Conservation (phyloP, 2,113 vertebrate species). For the Bubo scandiacus region DNA sequence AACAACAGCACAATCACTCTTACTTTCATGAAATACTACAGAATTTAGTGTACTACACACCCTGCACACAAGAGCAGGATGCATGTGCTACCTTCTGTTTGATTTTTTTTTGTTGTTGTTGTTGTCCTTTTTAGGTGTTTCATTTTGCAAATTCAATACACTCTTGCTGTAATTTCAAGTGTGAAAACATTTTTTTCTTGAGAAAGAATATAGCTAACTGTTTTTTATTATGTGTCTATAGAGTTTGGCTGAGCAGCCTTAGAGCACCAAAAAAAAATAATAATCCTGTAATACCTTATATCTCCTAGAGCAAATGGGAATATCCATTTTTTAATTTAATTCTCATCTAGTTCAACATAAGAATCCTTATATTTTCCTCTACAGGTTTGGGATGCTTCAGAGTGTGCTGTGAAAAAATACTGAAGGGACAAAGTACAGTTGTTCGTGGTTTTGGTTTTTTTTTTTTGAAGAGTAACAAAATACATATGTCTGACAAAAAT, state of each 20-base stretch:
- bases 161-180: neutral
- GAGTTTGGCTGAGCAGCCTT: neutral
- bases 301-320: neutral
- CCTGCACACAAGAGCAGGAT: neutral
- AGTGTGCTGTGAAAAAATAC: neutral
- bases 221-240: neutral
- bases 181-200: neutral
- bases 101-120: neutral
- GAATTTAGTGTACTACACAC: neutral
- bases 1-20: rapidly evolving
- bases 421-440: neutral
- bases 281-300: neutral
- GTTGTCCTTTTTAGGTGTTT: constrained; percentile 18
- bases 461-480: neutral
- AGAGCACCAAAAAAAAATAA: neutral
- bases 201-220: neutral
- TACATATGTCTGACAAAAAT: neutral
- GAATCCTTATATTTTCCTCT: neutral
- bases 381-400: neutral
- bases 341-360: neutral
- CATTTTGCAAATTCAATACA: constrained; percentile 17
- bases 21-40: neutral
- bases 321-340: neutral
- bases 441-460: no score
- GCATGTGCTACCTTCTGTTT: neutral